A percentile compares a stretch with the other conserved stretches of the same genome.
These are phyloP conservation scores for Beaufortia kweichowensis DNA, from an alignment of 2,113 vertebrate species.

Conservation along the genomic window DNA sequence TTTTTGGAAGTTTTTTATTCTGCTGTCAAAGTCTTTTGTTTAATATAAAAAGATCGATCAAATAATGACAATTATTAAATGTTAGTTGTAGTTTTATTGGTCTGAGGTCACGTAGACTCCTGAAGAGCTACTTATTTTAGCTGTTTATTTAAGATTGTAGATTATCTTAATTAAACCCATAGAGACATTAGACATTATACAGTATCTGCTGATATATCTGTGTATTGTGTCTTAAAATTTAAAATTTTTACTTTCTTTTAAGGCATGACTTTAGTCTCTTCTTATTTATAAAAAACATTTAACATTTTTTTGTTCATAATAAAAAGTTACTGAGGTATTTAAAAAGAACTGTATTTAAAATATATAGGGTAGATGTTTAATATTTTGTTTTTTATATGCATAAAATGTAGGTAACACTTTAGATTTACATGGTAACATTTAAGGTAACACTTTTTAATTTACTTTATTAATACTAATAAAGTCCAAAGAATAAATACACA, in stretches of 20 bases:
- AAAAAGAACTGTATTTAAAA: no score
- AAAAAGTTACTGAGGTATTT: no score
- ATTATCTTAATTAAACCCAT: constrained; percentile 56
- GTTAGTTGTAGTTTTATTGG: constrained; percentile 22
- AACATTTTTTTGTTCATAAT: no score
- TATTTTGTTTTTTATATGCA: no score
- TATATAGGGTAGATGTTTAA: no score
- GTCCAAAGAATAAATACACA: no score
- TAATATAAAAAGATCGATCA: no score
- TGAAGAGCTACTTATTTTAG: constrained; percentile 49
- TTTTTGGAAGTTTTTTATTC: no score
- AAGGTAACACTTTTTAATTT: no score
- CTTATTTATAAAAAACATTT: no score
- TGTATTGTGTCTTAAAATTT: constrained; percentile 38
- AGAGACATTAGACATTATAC: constrained; percentile 57
- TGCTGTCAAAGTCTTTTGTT: constrained; percentile 5
- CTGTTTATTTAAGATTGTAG: constrained; percentile 57
- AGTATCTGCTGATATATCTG: constrained; percentile 57
- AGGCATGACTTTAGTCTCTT: background rate
- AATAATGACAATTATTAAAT: background rate
- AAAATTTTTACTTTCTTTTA: background rate
- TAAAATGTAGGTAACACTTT: no score
- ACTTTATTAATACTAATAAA: background rate
- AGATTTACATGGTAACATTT: no score
- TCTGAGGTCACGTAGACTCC: constrained; percentile 46